Base-by-base conservation (phyloP, 2,888 invertebrate genomes). In the Ischnura elegans region DNA sequence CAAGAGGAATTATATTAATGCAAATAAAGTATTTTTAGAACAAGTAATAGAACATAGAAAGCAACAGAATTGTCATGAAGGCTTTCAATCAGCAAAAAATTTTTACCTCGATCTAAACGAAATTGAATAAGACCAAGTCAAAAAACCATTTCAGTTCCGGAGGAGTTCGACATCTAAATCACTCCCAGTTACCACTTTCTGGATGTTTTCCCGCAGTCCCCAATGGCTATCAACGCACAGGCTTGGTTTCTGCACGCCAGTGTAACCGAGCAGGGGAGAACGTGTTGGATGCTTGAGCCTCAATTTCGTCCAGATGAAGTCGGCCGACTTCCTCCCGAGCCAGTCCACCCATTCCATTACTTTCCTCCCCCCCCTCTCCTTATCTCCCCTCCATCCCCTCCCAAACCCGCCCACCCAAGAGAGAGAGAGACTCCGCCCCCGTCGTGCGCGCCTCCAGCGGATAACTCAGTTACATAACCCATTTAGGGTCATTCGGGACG, bases 391-490 rank as follows among this genome's bases (percentile, higher is more conserved):
- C 36, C 51, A 0, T 3, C 51, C 29, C 1, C 87, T 6, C 51
- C 87, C 16, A 29, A n/a, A 5, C 55, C 36, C 16, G 16, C 42
- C 55, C 21, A 46, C 51, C 16, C 21, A n/a, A 29, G 16, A 19
- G 51, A 10, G n/a, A 16, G 25, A n/a, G 8, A 76, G 76, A 76
- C 76, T 76, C 76, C 76, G 76, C 76, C 51, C n/a, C 76, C 36
- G 13, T 76, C 76, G 36, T 25, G 61, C 46, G 86, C 36, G 55
- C 87, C 51, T 55, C 51, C 42, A 87, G 51, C 51, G 87, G 55
- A 55, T 87, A 87, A 87, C 87, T 87, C 46, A 87, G 55, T 87
- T 87, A 87, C 42, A 87, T 87, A 87, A 87, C 87, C 87, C 55
- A 87, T 87, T 87, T 87, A 87, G 87, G 87, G 87, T 87, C 87